Conservation (phyloP, 2,797 vertebrate species). For the Odontamblyopus rebecca region DNA sequence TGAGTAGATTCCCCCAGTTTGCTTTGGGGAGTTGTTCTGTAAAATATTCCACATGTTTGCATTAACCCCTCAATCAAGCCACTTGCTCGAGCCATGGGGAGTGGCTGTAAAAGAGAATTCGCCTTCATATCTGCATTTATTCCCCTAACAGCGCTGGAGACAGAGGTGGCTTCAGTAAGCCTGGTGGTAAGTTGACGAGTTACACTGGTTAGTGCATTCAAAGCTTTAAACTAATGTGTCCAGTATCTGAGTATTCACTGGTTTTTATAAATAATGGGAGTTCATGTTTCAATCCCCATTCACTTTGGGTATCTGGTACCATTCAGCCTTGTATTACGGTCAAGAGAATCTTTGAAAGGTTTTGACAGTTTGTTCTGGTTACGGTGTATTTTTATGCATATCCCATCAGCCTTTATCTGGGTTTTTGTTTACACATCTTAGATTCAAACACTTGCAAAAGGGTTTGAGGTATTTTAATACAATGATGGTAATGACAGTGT, state of each 20-base stretch:
- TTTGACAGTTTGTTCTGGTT: conserved; percentile 54
- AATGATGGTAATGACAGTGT: conserved; percentile 71
- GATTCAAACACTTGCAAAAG: conserved; percentile 65
- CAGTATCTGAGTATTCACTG: conserved; percentile 64
- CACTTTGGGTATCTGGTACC: conserved; percentile 64
- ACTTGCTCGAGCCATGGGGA: conserved; percentile 92
- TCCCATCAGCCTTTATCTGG: conserved; percentile 52
- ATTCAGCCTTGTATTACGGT: conserved; percentile 70
- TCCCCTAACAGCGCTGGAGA: conserved; percentile 99
- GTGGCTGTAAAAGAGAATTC: conserved; percentile 98
- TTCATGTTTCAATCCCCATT: conserved; percentile 62
- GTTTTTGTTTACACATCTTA: conserved; percentile 65
- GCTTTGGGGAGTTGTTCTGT: conserved; percentile 61
- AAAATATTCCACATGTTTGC: conserved; percentile 90
- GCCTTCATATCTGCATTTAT: conserved; percentile 99
- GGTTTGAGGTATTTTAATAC: conserved; percentile 67
- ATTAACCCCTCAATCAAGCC: conserved; percentile 93
- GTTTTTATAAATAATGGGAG: conserved; percentile 62
- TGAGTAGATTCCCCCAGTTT: conserved; percentile 48
- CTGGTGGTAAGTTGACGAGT: conserved; percentile 99
- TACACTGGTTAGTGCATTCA: conserved; percentile 98
- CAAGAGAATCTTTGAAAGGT: conserved; percentile 56
- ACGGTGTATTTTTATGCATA: conserved; percentile 52
- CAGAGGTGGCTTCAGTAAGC: conserved; percentile 99
- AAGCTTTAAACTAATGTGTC: conserved; percentile 63